Conservation (phyloP, 2,888 invertebrate species). For the Temnothorax ravouxi region DNA sequence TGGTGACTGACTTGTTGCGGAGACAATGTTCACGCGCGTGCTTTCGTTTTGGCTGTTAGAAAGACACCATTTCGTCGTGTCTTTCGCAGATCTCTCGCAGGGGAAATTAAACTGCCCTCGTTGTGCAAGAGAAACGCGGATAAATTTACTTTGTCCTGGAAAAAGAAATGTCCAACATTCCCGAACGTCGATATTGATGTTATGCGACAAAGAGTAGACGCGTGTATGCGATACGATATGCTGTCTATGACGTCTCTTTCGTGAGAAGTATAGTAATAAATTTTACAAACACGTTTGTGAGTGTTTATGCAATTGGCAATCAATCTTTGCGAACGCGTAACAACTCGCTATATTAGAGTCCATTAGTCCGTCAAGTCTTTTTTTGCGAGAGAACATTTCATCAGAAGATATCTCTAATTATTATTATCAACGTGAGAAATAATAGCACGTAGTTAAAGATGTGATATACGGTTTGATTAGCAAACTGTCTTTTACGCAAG, state of each 20-base stretch:
- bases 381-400: neutral
- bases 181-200: conserved; percentile 19
- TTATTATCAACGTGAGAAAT: neutral
- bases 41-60: conserved; percentile 27
- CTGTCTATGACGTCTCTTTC: neutral
- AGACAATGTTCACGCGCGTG: conserved; percentile 17
- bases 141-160: conserved; percentile 28
- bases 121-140: neutral
- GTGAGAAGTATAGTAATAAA: neutral
- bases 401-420: neutral
- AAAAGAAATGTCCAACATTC: conserved; percentile 28
- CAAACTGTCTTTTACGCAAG: conserved; percentile 49
- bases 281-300: neutral
- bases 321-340: neutral
- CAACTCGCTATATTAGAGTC: neutral
- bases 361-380: too few relatives aligned
- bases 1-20: conserved; percentile 30
- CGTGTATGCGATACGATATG: neutral
- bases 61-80: neutral
- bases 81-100: neutral
- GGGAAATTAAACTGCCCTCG: conserved; percentile 42
- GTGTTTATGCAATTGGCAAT: neutral
- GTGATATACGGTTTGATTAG: neutral
- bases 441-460: neutral
- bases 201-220: neutral